Evolutionary conservation across 2,888 invertebrate genomes (phyloP).

Genomic region (Podotricha telesiphe): DNA sequence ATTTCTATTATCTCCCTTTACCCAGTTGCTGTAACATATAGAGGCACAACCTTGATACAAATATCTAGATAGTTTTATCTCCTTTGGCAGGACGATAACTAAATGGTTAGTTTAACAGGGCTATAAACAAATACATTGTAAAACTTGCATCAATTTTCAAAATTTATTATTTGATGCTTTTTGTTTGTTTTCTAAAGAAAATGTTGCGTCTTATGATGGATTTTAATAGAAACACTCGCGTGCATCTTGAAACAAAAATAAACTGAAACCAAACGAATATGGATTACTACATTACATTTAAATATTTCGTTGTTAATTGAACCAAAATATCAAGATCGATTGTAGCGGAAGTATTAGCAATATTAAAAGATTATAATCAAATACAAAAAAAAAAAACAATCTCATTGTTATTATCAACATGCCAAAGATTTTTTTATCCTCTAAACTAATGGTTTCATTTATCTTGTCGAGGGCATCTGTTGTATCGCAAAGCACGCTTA

Average conservation of each 20-base stretch:
- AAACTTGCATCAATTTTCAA: not conserved
- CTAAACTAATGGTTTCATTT: conserved; percentile 50
- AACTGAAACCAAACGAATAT: not conserved
- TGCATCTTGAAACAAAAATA: no score
- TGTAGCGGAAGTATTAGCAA: conserved; percentile 12
- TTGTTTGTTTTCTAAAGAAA: not conserved
- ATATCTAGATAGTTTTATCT: conserved; percentile 53
- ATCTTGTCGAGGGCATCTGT: conserved; percentile 58
- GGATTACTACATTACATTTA: not conserved
- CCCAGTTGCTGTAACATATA: conserved; percentile 64
- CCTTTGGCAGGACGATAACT: conserved; percentile 31
- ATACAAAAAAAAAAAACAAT: conserved; percentile 39
- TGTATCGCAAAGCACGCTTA: conserved; percentile 47
- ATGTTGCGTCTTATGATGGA: not conserved
- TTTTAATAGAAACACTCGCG: no score
- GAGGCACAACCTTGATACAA: conserved; percentile 67
- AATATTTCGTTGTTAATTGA: conserved; percentile 2
- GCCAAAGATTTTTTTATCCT: conserved; percentile 41
- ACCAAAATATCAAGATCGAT: conserved; percentile 2
- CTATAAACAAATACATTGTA: not conserved
- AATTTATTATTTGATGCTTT: not conserved
- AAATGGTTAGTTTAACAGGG: not conserved
- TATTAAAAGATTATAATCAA: conserved; percentile 14
- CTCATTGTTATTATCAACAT: conserved; percentile 37
- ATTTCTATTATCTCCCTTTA: conserved; percentile 73